Conservation (phyloP, 2,797 vertebrate genomes). For the Sebastes variabilis region DNA sequence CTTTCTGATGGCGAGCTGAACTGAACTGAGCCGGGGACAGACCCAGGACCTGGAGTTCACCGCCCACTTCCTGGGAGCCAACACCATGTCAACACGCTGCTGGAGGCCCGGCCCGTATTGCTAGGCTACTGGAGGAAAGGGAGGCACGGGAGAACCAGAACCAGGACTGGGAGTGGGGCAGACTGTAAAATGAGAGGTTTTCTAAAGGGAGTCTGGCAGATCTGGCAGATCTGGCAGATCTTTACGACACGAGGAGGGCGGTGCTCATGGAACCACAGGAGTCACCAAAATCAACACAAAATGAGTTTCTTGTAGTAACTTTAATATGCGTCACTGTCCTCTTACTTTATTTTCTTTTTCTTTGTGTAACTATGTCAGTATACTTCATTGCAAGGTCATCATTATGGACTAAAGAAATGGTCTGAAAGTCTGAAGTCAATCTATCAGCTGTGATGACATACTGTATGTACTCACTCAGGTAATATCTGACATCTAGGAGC, state of each 20-base stretch:
- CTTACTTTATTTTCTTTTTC: not conserved
- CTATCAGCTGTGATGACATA: not conserved
- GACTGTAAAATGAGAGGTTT: too few species aligned
- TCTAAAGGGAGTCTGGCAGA: too few species aligned
- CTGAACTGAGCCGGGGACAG: too few species aligned
- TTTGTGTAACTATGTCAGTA: not conserved
- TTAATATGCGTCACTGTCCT: not conserved
- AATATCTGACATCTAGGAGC: not conserved
- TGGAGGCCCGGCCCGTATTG: too few species aligned
- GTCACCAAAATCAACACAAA: too few species aligned
- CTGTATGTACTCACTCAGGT: not conserved
- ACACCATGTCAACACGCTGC: fast-evolving
- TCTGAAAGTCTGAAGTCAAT: not conserved
- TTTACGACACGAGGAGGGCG: fast-evolving
- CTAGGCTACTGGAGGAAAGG: fast-evolving
- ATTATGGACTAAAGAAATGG: not conserved
- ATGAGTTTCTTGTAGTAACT: fast-evolving
- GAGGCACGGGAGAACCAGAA: fast-evolving
- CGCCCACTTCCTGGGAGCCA: too few species aligned
- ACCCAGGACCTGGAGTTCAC: too few species aligned
- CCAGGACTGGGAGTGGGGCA: too few species aligned
- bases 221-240: too few species aligned
- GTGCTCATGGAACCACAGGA: too few species aligned
- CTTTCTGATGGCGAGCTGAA: fast-evolving
- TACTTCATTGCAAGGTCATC: not conserved